These are phyloP conservation scores for Macrotrachela quadricornifera DNA, from an alignment of 1,140 invertebrate species.

Conservation along the genomic window DNA sequence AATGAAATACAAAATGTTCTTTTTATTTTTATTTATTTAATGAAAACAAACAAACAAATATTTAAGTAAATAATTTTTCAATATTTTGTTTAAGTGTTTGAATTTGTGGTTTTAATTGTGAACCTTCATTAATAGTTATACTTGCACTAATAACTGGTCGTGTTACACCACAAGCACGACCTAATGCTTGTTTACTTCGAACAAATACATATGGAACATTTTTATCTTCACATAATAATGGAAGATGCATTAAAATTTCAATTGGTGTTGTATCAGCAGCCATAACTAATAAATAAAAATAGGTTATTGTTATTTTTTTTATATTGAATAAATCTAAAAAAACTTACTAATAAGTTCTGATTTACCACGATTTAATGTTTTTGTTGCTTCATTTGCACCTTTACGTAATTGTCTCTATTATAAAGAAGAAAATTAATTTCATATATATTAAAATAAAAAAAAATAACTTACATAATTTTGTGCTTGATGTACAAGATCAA, in stretches of 20 bases:
- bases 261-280: slow-evolving; percentile 88
- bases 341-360: slow-evolving; percentile 55
- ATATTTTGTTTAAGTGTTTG: slow-evolving; percentile 71
- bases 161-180: slow-evolving; percentile 87
- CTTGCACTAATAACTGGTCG: slow-evolving; percentile 88
- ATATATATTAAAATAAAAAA: too few species aligned
- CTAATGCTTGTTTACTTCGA: slow-evolving; percentile 81
- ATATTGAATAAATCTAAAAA: too few species aligned
- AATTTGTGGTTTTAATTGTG: slow-evolving; percentile 84
- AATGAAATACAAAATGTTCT: too few species aligned
- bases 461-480: slow-evolving; percentile 50
- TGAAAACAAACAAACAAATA: too few species aligned
- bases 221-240: slow-evolving; percentile 93
- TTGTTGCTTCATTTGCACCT: slow-evolving; percentile 94
- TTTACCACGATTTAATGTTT: slow-evolving; percentile 76
- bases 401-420: slow-evolving; percentile 66
- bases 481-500: slow-evolving; percentile 85
- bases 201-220: slow-evolving; percentile 99
- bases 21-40: too few species aligned
- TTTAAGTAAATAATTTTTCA: slow-evolving; percentile 72
- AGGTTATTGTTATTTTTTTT: too few species aligned
- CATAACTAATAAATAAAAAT: slow-evolving; percentile 42
- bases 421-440: too few species aligned
- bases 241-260: slow-evolving; percentile 89
- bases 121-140: slow-evolving; percentile 76